Evolutionary conservation across 2,797 vertebrate species (phyloP).

Genomic region (Lepus townsendii): DNA sequence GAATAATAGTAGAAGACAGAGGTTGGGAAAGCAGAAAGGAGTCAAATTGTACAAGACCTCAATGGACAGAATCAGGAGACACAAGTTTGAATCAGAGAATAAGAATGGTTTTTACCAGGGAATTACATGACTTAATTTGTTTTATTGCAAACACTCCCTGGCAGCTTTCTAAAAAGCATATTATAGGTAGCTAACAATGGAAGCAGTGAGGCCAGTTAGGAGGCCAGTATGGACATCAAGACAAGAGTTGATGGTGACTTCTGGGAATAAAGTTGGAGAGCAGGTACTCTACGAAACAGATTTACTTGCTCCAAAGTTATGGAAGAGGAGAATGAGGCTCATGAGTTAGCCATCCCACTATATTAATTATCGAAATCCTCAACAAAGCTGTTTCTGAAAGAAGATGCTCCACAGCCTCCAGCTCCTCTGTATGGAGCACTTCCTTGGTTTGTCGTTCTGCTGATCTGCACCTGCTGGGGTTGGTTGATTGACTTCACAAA

Average conservation of each 20-base stretch:
- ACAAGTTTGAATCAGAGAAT: not conserved
- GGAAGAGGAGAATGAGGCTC: not conserved
- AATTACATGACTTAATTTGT: not conserved
- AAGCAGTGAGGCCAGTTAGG: not conserved
- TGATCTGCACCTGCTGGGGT: slow-evolving; percentile 77
- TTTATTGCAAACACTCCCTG: not conserved
- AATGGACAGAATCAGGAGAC: not conserved
- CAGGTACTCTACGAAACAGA: not conserved
- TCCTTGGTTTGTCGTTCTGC: slow-evolving; percentile 70
- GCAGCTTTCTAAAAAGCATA: not conserved
- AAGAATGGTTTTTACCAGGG: not conserved
- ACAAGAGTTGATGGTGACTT: not conserved
- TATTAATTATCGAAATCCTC: not conserved
- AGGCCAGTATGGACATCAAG: not conserved
- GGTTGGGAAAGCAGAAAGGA: not conserved
- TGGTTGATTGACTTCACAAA: slow-evolving; percentile 81
- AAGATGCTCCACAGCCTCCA: not conserved
- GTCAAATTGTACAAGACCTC: not conserved
- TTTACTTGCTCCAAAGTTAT: not conserved
- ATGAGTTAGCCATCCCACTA: not conserved
- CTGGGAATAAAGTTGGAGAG: not conserved
- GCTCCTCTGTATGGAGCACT: slow-evolving; percentile 8
- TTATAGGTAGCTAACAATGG: not conserved
- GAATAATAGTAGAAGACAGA: not conserved
- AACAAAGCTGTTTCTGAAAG: slow-evolving; percentile 11